Evolutionary conservation across 2,888 invertebrate species (phyloP).

Genomic region (Agriotes lineatus): DNA sequence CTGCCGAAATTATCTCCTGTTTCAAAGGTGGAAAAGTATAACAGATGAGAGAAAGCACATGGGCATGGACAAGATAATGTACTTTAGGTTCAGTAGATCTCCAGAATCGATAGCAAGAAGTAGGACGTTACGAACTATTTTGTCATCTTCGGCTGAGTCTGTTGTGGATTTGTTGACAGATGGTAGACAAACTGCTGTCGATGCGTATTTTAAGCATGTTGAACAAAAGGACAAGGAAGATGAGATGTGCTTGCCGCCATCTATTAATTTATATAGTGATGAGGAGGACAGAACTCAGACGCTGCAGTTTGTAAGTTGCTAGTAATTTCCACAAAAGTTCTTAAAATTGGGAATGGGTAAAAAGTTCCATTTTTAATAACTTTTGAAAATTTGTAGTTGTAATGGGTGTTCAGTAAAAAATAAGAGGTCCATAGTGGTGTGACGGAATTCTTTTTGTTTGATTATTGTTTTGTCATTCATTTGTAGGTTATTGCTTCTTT

Average conservation of each 20-base stretch:
- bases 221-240: slow-evolving; percentile 41
- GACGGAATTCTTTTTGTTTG: too few relatives aligned
- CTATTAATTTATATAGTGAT: slow-evolving; percentile 40
- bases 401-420: too few relatives aligned
- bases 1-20: slow-evolving; percentile 55
- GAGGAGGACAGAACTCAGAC: slow-evolving; percentile 33
- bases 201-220: slow-evolving; percentile 52
- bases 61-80: slow-evolving; percentile 51
- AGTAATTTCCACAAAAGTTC: too few relatives aligned
- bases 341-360: too few relatives aligned
- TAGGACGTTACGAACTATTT: slow-evolving; percentile 48
- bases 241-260: not conserved
- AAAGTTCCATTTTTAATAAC: too few relatives aligned
- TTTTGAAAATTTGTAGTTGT: too few relatives aligned
- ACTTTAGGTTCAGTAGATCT: slow-evolving; percentile 49
- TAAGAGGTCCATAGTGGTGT: too few relatives aligned
- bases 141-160: slow-evolving; percentile 44
- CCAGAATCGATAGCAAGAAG: slow-evolving; percentile 50
- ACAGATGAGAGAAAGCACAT: slow-evolving; percentile 37
- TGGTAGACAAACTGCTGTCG: slow-evolving; percentile 26
- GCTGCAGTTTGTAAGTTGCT: not conserved
- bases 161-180: slow-evolving; percentile 46
- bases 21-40: slow-evolving; percentile 55
- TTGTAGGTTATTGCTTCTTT: too few relatives aligned
- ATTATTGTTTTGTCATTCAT: too few relatives aligned